Evolutionary conservation across 2,888 invertebrate genomes (phyloP), one percentile per base, ranked within the genome.

Genomic region (Platerodrilus igneus): DNA sequence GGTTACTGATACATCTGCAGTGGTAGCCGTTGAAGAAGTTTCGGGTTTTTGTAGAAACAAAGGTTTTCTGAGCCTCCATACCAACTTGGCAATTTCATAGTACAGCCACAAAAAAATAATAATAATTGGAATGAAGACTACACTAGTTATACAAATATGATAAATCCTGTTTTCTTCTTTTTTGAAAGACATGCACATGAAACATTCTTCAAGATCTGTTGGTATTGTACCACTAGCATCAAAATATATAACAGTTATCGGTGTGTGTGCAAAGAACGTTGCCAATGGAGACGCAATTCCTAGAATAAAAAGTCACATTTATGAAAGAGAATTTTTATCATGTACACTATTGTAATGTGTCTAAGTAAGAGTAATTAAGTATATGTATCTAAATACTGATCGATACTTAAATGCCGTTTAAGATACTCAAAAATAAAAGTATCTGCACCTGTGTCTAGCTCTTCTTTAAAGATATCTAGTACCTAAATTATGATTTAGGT

Each of bases 21-120:
- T 52, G 2, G 52, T 45, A n/a, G n/a, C n/a, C n/a, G n/a, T n/a
- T n/a, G n/a, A n/a, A 14, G 42, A 47, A 17, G 39, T 53, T 13
- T 51, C 46, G 8, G 41, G 44, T 27, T 47, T 48, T 15, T 46
- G 36, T 15, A 41, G 42, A n/a, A 39, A 14, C 6, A 60, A 19
- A 0, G 67, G 67, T 48, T 65, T 66, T 9, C 75, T 60, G 36
- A 72, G 70, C 7, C 55, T 58, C 73, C 74, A 76, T 33, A 76
- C 59, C 39, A 73, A 62, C n/a, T 58, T 58, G 2, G 75, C 75
- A 22, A 76, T 71, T 21, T 69, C 66, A 26, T 65, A 62, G 48
- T 76, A 75, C 13, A 75, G 60, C 67, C 71, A 74, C 18, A 73
- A 44, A 48, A 76, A 75, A 8, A 70, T 65, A 10, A 66, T 41